Base-by-base conservation (phyloP, 2,113 vertebrate species). In the Ancistrus triradiatus region DNA sequence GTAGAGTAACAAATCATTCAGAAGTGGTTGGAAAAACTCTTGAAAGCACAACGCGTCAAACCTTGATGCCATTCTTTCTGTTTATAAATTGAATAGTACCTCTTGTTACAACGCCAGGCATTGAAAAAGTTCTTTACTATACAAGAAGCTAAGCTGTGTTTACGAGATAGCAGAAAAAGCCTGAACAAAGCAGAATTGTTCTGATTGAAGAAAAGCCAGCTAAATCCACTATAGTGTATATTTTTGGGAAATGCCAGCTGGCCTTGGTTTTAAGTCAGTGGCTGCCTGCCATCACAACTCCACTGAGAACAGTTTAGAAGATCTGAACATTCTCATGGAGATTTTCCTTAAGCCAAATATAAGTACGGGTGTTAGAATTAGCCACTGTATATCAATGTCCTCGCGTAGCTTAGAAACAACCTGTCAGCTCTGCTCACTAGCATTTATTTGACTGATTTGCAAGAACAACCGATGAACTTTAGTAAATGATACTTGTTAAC, bases 281-380 rank as follows among this genome's bases (percentile, higher is more conserved):
- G 37, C 59, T 11, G 55, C 27, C 24, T 51, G 43, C 59, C 49
- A 48, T 60, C 43, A 55, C 33, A 22, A 22, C 17, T 21, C 10
- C 28, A 9, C 11, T 53, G 59, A 62, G 22, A 50, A 40, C 44
- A 60, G 43, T 60, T 59, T 59, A n/a, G 27, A 47, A 17, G 17
- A 14, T 15, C 50, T 19, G 50, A 31, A 31, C 27, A 31, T 31
- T 31, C 3, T 31, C 27, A 31, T 31, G n/a, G n/a, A n/a, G n/a
- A n/a, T n/a, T n/a, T n/a, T n/a, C n/a, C n/a, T n/a, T n/a, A n/a
- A n/a, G n/a, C n/a, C n/a, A n/a, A n/a, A n/a, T n/a, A n/a, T n/a
- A n/a, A n/a, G n/a, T n/a, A n/a, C n/a, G n/a, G n/a, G n/a, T n/a
- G n/a, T n/a, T n/a, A n/a, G n/a, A n/a, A n/a, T n/a, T n/a, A n/a